Evolutionary conservation across 2,797 vertebrate species (phyloP).

Genomic region (Microctenopoma steveboyesi): DNA sequence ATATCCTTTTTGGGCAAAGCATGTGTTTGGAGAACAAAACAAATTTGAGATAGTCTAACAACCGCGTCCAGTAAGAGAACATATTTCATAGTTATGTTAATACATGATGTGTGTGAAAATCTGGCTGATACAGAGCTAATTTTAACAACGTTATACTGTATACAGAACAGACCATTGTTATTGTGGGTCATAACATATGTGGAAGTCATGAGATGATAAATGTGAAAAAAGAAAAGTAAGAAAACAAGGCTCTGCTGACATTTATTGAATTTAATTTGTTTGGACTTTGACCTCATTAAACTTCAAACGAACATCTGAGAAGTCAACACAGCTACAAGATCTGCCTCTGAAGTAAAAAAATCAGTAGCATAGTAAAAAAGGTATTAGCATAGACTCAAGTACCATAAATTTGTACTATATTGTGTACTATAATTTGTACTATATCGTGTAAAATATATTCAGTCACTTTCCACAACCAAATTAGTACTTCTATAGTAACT

Average conservation of each 20-base stretch:
- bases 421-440: too few relatives aligned
- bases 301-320: not conserved
- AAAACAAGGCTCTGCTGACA: not conserved
- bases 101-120: not conserved
- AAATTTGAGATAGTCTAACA: not conserved
- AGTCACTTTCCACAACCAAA: too few relatives aligned
- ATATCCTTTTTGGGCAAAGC: constrained; percentile 38
- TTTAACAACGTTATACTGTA: not conserved
- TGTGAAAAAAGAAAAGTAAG: not conserved
- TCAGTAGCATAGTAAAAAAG: too few relatives aligned
- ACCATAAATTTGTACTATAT: too few relatives aligned
- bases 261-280: not conserved
- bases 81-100: not conserved
- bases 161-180: not conserved
- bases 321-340: too few relatives aligned
- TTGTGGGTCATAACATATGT: not conserved
- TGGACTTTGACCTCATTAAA: not conserved
- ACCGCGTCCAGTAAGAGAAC: not conserved
- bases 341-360: too few relatives aligned
- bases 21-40: not conserved
- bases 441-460: too few relatives aligned
- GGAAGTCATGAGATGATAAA: not conserved
- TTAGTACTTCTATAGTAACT: too few relatives aligned
- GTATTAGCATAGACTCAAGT: too few relatives aligned
- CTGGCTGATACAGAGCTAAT: not conserved